Evolutionary conservation across 1,140 invertebrate genomes (phyloP), one percentile per base, ranked within the genome.

Genomic region (Polyergus mexicanus): DNA sequence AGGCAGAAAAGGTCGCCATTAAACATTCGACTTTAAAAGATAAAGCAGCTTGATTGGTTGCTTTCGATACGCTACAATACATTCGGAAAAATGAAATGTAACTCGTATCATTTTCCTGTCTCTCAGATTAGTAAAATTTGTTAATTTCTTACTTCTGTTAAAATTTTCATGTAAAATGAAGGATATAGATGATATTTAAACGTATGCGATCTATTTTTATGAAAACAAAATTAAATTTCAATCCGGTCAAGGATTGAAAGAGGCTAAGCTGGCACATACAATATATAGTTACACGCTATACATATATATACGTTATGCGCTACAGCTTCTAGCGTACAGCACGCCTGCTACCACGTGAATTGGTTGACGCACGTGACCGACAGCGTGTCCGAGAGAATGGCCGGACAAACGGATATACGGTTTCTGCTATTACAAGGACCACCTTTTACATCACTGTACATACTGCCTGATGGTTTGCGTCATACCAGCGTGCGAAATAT

Each of bases 321-420:
- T 66, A 72, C 76, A 51, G 16, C 47, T 76, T 47, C 58, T 63
- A 51, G 41, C 16, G 56, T 69, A n/a, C 11, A 56, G 11, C 71
- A 86, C 65, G 84, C 66, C 69, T 71, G 74, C 28, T 47, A 69
- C 88, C 88, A 89, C 88, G 88, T 89, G 86, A 89, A 22, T 19
- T 41, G 74, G 76, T 54, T 25, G 51, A 38, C 47, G 83, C 87
- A 89, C 88, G 88, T 89, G 88, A 88, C 76, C 75, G 84, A 88
- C 75, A 86, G 84, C 84, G 76, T 89, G 87, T 89, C 87, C 56
- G 19, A 25, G 84, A 71, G 85, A 86, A 89, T 62, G 76, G 75
- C 74, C 62, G 83, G 83, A 75, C 88, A 71, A 84, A 88, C 54
- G 84, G 86, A 86, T 75, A 88, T 65, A 60, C 47, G 63, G 75